Percentiles rank a stretch among this genome's conserved stretches.
These are phyloP conservation scores for Dicerorhinus sumatrensis DNA, from an alignment of 2,113 vertebrate species.

Conservation along the genomic window DNA sequence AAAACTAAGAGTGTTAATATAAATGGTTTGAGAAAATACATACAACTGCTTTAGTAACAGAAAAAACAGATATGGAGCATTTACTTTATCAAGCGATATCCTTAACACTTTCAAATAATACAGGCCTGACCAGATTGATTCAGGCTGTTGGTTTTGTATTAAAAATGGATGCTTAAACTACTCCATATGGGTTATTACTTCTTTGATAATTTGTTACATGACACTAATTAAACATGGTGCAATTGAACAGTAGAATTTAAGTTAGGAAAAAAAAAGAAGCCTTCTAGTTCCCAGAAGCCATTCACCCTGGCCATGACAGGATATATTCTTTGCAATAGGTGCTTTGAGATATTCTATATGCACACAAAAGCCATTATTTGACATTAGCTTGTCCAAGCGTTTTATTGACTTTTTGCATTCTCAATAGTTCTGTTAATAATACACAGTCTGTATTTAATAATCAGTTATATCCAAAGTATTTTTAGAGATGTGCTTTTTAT, in stretches of 20 bases:
- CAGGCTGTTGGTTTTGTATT: background rate
- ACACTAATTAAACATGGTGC: slow-evolving; percentile 3
- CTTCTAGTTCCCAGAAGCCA: background rate
- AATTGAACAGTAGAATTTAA: background rate
- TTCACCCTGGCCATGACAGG: background rate
- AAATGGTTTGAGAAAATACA: slow-evolving; percentile 23
- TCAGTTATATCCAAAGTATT: slow-evolving; percentile 1
- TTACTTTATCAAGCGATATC: background rate
- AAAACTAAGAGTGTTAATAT: background rate
- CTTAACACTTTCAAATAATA: background rate
- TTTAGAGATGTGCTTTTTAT: slow-evolving; percentile 55
- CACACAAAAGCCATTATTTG: background rate
- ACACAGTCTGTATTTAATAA: background rate
- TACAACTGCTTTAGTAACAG: background rate
- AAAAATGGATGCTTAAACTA: background rate
- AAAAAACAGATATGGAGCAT: background rate
- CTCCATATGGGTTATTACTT: background rate
- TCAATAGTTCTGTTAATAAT: background rate
- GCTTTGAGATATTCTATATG: background rate
- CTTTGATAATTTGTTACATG: background rate
- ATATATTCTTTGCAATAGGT: background rate
- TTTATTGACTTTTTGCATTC: background rate
- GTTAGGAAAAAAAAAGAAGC: background rate
- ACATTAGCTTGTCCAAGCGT: background rate
- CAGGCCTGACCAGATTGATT: background rate